These are phyloP conservation scores for Aplysina aerophoba DNA, from an alignment of 37 sponge, comb jelly and placozoan genomes.

Conservation along the genomic window DNA sequence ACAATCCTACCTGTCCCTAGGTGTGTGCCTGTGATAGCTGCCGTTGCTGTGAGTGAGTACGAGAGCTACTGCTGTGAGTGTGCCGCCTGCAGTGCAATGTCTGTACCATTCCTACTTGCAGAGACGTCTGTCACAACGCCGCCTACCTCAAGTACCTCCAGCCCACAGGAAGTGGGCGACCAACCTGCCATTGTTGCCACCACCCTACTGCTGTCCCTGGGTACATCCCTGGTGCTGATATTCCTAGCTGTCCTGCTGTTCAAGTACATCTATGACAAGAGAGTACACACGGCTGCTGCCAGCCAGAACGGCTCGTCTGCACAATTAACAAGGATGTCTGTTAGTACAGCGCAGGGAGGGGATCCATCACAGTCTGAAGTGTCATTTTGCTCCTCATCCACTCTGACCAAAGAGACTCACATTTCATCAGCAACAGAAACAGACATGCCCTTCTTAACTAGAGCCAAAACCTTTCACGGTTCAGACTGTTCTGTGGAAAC, in stretches of 20 bases:
- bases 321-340: not conserved
- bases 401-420: conserved; percentile 8
- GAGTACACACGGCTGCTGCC: no score
- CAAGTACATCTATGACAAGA: not conserved
- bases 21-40: no score
- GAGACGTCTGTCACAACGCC: not conserved
- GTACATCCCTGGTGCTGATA: not conserved
- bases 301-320: conserved; percentile 18
- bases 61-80: no score
- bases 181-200: not conserved
- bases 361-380: not conserved
- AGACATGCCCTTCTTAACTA: not conserved
- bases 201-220: not conserved
- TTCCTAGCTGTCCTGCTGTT: not conserved
- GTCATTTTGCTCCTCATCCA: not conserved
- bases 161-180: not conserved
- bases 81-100: no score
- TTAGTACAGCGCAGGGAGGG: not conserved
- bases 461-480: not conserved
- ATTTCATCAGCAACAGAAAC: conserved; percentile 6
- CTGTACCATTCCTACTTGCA: no score
- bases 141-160: not conserved
- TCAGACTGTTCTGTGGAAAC: conserved; percentile 16
- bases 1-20: no score
- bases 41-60: no score